These are phyloP conservation scores for Aphrocallistes beatrix DNA, from an alignment of 37 sponge, comb jelly and placozoan species.

Conservation along the genomic window DNA sequence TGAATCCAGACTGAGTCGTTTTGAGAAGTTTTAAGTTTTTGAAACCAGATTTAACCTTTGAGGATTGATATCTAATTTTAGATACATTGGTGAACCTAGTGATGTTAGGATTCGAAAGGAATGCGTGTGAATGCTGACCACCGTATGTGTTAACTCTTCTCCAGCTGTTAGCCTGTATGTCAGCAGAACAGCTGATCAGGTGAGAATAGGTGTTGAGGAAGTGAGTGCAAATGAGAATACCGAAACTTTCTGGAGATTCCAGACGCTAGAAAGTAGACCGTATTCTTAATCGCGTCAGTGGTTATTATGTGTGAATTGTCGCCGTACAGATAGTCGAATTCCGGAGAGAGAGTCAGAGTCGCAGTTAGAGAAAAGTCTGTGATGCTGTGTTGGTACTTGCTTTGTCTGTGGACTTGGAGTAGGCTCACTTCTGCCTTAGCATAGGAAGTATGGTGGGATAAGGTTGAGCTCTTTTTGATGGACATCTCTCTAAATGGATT, in stretches of 20 bases:
- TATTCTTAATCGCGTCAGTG: conserved; percentile 44
- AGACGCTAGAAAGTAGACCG: conserved; percentile 28
- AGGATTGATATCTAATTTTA: conserved; percentile 29
- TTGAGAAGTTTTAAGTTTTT: conserved; percentile 39
- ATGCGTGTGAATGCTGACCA: conserved; percentile 33
- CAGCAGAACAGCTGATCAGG: background rate
- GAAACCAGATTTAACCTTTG: conserved; percentile 20
- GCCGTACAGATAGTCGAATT: conserved; percentile 23
- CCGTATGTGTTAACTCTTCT: conserved; percentile 32
- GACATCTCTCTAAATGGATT: too few relatives aligned
- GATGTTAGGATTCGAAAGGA: conserved; percentile 14
- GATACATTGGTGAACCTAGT: conserved; percentile 29
- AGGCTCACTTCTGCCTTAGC: conserved; percentile 32
- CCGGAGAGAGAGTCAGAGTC: conserved; percentile 12
- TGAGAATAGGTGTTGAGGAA: conserved; percentile 32
- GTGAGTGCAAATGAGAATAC: conserved; percentile 24
- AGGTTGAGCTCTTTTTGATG: too few relatives aligned
- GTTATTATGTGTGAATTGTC: conserved; percentile 35
- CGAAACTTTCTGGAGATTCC: conserved; percentile 36
- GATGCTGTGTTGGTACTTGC: conserved; percentile 17
- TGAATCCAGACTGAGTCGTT: conserved; percentile 44
- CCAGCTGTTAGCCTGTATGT: too few relatives aligned
- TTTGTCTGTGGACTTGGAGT: conserved; percentile 29
- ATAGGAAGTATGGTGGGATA: too few relatives aligned
- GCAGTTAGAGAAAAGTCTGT: conserved; percentile 25